Conservation (phyloP, 2,797 vertebrate species). For the Halcyon badia region DNA sequence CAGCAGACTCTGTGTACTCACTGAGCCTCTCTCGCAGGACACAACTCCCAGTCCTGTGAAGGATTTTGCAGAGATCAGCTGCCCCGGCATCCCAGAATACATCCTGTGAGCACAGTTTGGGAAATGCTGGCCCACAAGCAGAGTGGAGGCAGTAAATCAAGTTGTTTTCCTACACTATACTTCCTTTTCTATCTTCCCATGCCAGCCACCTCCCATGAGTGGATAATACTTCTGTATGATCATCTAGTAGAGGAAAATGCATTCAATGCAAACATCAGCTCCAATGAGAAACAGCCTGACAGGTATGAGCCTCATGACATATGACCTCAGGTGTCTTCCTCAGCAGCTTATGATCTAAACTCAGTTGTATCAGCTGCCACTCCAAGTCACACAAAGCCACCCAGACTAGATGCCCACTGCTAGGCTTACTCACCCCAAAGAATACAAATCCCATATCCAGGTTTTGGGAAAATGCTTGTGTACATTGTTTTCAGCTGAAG, state of each 20-base stretch:
- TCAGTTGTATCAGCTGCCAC: neutral
- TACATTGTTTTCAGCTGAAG: slow-evolving; percentile 53
- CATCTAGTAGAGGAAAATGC: neutral
- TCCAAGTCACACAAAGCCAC: neutral
- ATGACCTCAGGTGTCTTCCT: neutral
- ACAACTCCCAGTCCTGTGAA: neutral
- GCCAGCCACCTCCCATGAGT: neutral
- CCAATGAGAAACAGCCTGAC: neutral
- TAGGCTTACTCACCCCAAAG: slow-evolving; percentile 77
- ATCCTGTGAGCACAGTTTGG: neutral
- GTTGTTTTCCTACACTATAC: neutral
- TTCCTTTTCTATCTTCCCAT: neutral
- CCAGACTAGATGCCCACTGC: neutral
- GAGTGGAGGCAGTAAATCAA: neutral
- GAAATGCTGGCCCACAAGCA: neutral
- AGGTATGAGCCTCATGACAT: neutral
- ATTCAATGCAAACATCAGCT: neutral
- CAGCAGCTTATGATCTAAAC: neutral
- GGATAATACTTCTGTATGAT: neutral
- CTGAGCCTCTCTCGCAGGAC: neutral
- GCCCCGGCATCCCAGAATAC: neutral
- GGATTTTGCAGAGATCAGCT: neutral
- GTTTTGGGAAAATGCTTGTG: slow-evolving; percentile 83
- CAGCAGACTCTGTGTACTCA: neutral
- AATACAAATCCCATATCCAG: slow-evolving; percentile 87